Conservation (phyloP, 2,113 vertebrate species). For the Hippocampus mohnikei region DNA sequence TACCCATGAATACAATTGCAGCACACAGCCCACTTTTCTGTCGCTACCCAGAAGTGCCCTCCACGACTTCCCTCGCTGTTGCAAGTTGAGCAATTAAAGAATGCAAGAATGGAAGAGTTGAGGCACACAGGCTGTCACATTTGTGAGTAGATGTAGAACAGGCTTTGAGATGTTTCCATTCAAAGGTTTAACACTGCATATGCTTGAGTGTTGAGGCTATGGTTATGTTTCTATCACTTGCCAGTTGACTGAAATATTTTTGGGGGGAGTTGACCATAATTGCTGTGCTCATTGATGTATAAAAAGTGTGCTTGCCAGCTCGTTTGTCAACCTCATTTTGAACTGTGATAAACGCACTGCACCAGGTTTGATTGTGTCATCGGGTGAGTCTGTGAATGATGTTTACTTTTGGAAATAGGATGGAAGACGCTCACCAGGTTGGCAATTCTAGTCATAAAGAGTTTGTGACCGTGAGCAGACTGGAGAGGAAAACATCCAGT, state of each 20-base stretch:
- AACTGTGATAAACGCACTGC: neutral
- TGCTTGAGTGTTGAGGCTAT: neutral
- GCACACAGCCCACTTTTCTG: constrained; percentile 44
- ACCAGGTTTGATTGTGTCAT: neutral
- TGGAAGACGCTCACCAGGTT: neutral
- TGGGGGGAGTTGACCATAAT: neutral
- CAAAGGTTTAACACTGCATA: neutral
- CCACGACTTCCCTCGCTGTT: neutral
- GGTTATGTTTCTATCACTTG: neutral
- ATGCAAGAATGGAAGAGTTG: constrained; percentile 6
- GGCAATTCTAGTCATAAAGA: neutral
- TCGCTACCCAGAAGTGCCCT: constrained; percentile 36
- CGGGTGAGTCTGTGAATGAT: neutral
- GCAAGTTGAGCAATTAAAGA: too few relatives aligned
- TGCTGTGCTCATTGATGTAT: too few relatives aligned
- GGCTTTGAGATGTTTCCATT: constrained; percentile 2
- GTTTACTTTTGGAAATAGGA: neutral
- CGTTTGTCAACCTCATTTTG: neutral
- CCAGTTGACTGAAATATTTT: neutral
- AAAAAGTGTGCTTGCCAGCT: too few relatives aligned
- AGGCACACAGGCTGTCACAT: constrained; percentile 20
- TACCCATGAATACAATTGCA: constrained; percentile 45
- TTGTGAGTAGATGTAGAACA: neutral
- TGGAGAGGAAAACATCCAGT: neutral
- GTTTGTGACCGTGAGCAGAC: neutral